These are phyloP conservation scores for Tyto alba DNA, from an alignment of 2,113 vertebrate species.

Conservation along the genomic window DNA sequence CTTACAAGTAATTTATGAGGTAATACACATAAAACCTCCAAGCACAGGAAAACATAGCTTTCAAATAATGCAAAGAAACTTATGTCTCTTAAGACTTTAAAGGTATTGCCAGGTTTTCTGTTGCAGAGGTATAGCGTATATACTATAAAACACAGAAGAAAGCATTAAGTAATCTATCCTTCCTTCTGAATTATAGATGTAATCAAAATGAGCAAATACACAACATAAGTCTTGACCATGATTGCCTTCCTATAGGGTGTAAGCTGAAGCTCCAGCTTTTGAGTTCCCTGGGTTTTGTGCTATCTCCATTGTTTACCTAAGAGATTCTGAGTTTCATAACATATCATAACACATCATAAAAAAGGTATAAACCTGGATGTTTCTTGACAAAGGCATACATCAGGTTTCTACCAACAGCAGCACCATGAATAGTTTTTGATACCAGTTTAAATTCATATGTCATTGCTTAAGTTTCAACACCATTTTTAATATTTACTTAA, in stretches of 20 bases:
- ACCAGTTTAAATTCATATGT: neutral
- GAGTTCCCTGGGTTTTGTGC: neutral
- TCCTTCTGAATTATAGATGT: slow-evolving; percentile 69
- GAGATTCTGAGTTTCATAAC: slow-evolving; percentile 22
- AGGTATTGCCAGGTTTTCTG: slow-evolving; percentile 35
- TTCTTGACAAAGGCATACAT: neutral
- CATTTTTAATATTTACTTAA: neutral
- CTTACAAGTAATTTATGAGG: slow-evolving; percentile 48
- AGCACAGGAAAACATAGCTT: slow-evolving; percentile 42
- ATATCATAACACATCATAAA: neutral
- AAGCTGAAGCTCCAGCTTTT: slow-evolving; percentile 21
- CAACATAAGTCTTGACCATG: slow-evolving; percentile 36
- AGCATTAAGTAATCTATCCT: slow-evolving; percentile 55
- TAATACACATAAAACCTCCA: slow-evolving; percentile 32
- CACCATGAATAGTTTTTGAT: neutral
- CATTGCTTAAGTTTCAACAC: neutral
- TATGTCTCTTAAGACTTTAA: slow-evolving; percentile 29
- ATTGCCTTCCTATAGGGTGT: neutral
- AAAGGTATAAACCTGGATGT: neutral
- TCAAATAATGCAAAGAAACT: slow-evolving; percentile 52
- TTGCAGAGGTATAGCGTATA: neutral
- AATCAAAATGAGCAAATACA: slow-evolving; percentile 60
- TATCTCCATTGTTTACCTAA: slow-evolving; percentile 21
- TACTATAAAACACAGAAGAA: slow-evolving; percentile 38
- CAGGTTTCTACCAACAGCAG: neutral